Conservation (phyloP, 2,888 invertebrate species). For the Syrista parreyssii region DNA sequence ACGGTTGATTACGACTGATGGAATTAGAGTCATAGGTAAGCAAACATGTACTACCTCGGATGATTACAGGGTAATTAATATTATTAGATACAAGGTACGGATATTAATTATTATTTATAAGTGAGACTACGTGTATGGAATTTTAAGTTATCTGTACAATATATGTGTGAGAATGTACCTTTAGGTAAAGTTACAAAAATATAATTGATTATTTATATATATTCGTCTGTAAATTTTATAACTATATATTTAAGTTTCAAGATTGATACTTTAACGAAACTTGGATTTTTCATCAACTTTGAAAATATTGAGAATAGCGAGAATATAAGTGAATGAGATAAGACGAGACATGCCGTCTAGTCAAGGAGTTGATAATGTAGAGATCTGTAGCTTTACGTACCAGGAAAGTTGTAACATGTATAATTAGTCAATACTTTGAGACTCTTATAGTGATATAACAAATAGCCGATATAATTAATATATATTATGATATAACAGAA, state of each 20-base stretch:
- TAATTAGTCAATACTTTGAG: too few species aligned
- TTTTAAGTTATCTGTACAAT: background rate
- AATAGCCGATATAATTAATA: too few species aligned
- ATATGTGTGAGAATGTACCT: background rate
- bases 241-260: background rate
- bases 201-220: background rate
- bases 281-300: background rate
- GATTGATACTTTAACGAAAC: background rate
- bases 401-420: too few species aligned
- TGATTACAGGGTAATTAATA: too few species aligned
- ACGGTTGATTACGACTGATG: constrained; percentile 14
- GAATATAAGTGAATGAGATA: background rate
- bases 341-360: too few species aligned
- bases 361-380: too few species aligned
- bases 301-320: background rate
- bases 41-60: background rate
- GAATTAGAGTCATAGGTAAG: background rate
- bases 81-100: too few species aligned
- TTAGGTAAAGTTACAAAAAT: background rate
- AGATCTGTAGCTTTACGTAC: too few species aligned
- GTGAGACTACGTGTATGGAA: background rate
- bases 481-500: too few species aligned
- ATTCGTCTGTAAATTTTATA: background rate
- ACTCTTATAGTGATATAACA: too few species aligned
- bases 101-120: background rate